phyloP scores from a whole-genome alignment of 2,797 vertebrate species.

The Sebastolobus alascanus region DNA sequence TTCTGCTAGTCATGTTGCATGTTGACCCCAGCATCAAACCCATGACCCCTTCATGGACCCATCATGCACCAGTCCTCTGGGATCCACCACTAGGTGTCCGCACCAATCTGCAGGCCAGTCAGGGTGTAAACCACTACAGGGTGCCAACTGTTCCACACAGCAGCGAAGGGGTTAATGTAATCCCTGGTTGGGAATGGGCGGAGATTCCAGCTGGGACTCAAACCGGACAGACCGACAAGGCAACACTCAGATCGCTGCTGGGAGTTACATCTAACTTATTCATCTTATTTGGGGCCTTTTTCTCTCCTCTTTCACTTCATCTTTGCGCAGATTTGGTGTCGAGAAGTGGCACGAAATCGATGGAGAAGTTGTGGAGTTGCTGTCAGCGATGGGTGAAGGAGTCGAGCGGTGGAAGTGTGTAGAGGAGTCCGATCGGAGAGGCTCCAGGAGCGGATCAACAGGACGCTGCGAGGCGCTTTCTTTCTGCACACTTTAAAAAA shows the following conservation, averaged over 20 bases:
- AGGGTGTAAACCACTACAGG: not conserved
- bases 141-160: not conserved
- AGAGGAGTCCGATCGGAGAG: constrained; percentile 2
- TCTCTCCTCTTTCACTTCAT: not conserved
- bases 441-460: constrained; percentile 12
- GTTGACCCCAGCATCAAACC: not conserved
- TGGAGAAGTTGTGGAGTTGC: not conserved
- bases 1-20: not conserved
- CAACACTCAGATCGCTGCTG: constrained; percentile 14
- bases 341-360: not conserved
- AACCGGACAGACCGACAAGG: constrained; percentile 29
- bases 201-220: constrained; percentile 62
- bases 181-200: constrained; percentile 58
- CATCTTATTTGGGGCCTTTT: fast-evolving
- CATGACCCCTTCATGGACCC: not conserved
- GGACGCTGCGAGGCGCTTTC: constrained; percentile 4
- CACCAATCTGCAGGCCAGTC: not conserved
- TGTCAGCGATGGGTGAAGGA: constrained; percentile 32
- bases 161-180: constrained; percentile 56
- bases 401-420: constrained; percentile 28
- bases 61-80: not conserved
- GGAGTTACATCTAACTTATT: not conserved
- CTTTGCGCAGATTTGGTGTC: not conserved
- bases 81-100: constrained; percentile 28
- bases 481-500: not conserved